These are phyloP conservation scores for Drosophila dunni DNA, from an alignment of 1,140 invertebrate species.

Conservation along the genomic window DNA sequence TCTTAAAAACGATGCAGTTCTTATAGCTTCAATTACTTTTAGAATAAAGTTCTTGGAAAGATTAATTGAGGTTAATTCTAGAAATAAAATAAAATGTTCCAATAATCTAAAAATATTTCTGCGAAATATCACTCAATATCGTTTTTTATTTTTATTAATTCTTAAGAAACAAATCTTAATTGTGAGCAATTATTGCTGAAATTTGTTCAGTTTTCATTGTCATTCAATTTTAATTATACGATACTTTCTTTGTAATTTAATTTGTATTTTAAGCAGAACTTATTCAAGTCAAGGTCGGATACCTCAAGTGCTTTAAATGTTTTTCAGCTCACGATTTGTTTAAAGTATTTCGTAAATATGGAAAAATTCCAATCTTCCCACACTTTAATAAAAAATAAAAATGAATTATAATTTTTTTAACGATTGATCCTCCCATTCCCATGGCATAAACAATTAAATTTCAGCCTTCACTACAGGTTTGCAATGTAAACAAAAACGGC, in stretches of 20 bases:
- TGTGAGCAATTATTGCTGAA: not conserved
- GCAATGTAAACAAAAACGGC: conserved; percentile 10
- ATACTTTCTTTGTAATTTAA: not conserved
- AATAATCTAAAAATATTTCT: no score
- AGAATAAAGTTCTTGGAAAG: no score
- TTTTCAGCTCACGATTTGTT: conserved; percentile 15
- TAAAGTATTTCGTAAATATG: conserved; percentile 18
- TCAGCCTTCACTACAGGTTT: not conserved
- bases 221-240: no score
- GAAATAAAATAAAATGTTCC: no score
- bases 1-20: no score
- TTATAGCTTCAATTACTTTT: no score
- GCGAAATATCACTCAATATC: no score
- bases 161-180: not conserved
- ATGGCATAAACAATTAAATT: conserved; percentile 16
- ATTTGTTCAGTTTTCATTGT: no score
- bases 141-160: no score
- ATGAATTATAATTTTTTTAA: conserved; percentile 10
- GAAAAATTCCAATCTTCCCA: not conserved
- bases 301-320: not conserved
- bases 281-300: conserved; percentile 2
- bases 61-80: no score
- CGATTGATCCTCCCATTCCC: conserved; percentile 13
- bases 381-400: conserved; percentile 15
- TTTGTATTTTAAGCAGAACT: not conserved